phyloP scores from a whole-genome alignment of 2,888 invertebrate genomes.

The Drosophila setosimentum region DNA sequence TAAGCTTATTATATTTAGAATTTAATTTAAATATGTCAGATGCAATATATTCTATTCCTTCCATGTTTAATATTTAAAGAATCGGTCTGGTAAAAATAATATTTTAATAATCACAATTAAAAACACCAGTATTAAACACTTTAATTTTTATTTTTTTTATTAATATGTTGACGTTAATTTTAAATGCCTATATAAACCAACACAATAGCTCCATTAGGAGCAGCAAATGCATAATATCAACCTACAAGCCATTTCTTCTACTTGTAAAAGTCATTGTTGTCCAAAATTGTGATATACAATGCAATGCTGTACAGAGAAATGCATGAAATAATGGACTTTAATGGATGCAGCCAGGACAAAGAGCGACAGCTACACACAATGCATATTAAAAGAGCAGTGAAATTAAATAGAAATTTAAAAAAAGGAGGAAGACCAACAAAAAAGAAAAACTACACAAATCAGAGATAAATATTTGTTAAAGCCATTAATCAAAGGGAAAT shows the following conservation, averaged over 20 bases:
- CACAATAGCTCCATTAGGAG: slow-evolving; percentile 69
- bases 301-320: slow-evolving; percentile 25
- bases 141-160: background rate
- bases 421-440: slow-evolving; percentile 6
- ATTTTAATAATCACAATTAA: too few species aligned
- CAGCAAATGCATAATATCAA: slow-evolving; percentile 20
- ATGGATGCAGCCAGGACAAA: slow-evolving; percentile 55
- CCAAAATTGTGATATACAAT: slow-evolving; percentile 42
- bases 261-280: slow-evolving; percentile 57
- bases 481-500: slow-evolving; percentile 60
- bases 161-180: background rate
- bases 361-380: slow-evolving; percentile 16
- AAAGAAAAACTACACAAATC: background rate
- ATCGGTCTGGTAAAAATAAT: background rate
- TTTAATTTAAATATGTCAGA: background rate
- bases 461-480: slow-evolving; percentile 25
- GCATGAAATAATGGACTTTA: slow-evolving; percentile 52
- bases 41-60: background rate
- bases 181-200: background rate
- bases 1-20: background rate
- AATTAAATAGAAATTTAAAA: slow-evolving; percentile 49
- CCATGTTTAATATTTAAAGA: background rate
- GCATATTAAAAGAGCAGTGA: slow-evolving; percentile 4
- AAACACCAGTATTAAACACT: too few species aligned
- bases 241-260: slow-evolving; percentile 13